phyloP scores from a whole-genome alignment of 2,113 vertebrate species.

The Psilopsiagon aymara region DNA sequence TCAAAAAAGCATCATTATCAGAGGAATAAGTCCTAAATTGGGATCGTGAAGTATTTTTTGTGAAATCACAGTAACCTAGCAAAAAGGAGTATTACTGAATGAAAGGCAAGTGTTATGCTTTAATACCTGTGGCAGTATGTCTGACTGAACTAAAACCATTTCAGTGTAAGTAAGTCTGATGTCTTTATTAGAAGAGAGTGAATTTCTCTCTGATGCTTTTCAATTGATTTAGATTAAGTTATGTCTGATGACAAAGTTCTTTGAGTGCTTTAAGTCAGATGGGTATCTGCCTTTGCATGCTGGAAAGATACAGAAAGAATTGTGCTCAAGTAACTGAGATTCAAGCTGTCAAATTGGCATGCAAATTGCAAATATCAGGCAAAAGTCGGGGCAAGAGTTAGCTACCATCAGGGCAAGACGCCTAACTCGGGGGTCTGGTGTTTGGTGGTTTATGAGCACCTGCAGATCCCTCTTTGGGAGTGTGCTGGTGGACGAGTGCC shows the following conservation, averaged over 20 bases:
- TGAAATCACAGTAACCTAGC: not conserved
- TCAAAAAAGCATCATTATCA: not conserved
- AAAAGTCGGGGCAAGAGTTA: not conserved
- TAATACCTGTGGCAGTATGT: not conserved
- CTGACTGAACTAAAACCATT: not conserved
- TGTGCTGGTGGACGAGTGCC: rapidly evolving
- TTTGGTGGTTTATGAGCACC: not conserved
- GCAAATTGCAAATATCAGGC: not conserved
- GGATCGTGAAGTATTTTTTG: not conserved
- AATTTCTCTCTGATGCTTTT: not conserved
- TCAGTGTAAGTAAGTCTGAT: not conserved
- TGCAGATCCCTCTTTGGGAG: not conserved
- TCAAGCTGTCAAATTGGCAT: not conserved
- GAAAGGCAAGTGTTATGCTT: not conserved
- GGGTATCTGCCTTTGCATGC: not conserved
- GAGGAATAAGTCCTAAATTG: not conserved
- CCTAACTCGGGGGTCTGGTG: rapidly evolving
- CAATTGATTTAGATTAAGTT: not conserved
- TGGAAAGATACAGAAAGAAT: not conserved
- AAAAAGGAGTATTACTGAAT: not conserved
- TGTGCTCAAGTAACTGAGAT: not conserved
- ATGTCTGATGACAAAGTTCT: not conserved
- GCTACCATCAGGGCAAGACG: not conserved
- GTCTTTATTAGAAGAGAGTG: not conserved
- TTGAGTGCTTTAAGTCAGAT: not conserved